Evolutionary conservation across 2,113 vertebrate species (phyloP), one percentile per base, ranked within the genome.

Genomic region (Spea multiplicata): DNA sequence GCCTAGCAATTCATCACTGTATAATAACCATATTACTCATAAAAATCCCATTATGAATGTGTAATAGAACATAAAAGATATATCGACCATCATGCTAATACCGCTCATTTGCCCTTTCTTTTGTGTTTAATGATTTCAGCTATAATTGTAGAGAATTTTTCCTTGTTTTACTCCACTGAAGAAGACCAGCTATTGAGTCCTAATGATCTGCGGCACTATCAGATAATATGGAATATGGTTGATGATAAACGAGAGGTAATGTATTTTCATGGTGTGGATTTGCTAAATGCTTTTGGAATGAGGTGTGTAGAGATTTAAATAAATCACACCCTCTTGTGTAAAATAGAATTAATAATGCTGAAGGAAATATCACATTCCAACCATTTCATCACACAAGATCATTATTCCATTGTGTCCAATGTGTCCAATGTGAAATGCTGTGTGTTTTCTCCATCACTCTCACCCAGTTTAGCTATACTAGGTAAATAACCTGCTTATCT

Each of bases 191-290:
- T 99, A 86, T 89, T 99, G 90, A 99, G 97, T 84, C 98, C 99
- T 66, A 99, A 98, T 12, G 97, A 99, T 86, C 94, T 99, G 84
- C 94, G 97, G 61, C 97, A 99, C 92, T 99, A 98, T 90, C 97
- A 99, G 83, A 99, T 99, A 87, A 99, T 98, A 92, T 99, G 97
- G 97, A 99, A 99, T 86, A 99, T 98, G 96, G 96, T 99, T 84
- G 96, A 99, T 89, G 97, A 99, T 88, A 99, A 99, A 91, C 92
- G 97, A 84, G 97, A 99, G 96, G 97, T 98, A 93, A 90, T 93
- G 78, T 50, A 46, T 52, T 44, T 46, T 16, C 8, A 30, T 30
- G 30, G 30, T 1, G 30, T 30, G 30, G 30, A 30, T 30, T 30
- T 30, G 30, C 30, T 30, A 30, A 30, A 30, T 30, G 30, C 30